Evolutionary conservation across 2,797 vertebrate genomes (phyloP).

Genomic region (Argyrosomus regius): DNA sequence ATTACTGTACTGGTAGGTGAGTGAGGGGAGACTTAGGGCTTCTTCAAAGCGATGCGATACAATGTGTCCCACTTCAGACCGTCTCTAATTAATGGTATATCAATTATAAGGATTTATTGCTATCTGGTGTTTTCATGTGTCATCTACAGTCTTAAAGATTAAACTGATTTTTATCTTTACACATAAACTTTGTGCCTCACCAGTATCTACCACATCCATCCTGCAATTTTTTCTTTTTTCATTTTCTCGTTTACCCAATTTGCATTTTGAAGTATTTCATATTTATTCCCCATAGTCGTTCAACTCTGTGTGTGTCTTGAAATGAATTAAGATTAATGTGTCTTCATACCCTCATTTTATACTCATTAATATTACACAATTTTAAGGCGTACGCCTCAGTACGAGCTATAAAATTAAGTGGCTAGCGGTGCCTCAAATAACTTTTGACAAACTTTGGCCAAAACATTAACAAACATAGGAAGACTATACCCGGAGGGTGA

Average conservation of each 20-base stretch:
- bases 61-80: neutral
- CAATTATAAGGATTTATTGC: neutral
- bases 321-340: conserved; percentile 31
- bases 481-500: neutral
- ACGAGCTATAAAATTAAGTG: neutral
- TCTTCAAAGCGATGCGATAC: neutral
- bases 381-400: neutral
- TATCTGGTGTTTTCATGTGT: neutral
- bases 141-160: neutral
- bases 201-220: neutral
- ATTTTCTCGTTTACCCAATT: neutral
- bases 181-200: neutral
- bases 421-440: neutral
- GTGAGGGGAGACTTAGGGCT: neutral
- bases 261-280: conserved; percentile 12
- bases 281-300: conserved; percentile 10
- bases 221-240: neutral
- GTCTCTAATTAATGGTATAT: neutral
- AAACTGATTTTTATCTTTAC: neutral
- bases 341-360: conserved; percentile 9
- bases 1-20: conserved; percentile 16
- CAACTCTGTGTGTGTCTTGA: neutral
- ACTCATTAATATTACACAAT: conserved; percentile 17
- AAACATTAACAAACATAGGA: conserved; percentile 7
- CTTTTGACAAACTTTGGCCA: neutral